These are phyloP conservation scores for Campaea margaritaria DNA, from an alignment of 2,888 invertebrate species.

Conservation along the genomic window DNA sequence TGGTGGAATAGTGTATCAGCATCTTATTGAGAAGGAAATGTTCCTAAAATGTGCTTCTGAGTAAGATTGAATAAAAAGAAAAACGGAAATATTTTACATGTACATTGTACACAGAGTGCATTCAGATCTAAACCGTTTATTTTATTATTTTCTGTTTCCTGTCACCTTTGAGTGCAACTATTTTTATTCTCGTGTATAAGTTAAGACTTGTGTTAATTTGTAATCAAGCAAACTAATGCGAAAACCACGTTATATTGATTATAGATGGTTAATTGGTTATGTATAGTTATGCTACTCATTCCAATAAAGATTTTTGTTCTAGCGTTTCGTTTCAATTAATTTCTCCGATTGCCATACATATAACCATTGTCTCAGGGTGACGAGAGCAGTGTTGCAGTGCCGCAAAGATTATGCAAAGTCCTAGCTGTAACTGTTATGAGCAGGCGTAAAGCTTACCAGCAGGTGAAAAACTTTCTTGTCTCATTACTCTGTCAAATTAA, in stretches of 20 bases:
- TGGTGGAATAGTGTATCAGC: slow-evolving; percentile 60
- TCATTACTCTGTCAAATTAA: no score
- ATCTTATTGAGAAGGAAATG: slow-evolving; percentile 58
- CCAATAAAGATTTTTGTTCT: slow-evolving; percentile 23
- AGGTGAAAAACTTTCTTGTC: no score
- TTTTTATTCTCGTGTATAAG: not conserved
- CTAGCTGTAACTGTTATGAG: no score
- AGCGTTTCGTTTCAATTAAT: not conserved
- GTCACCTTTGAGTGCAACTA: not conserved
- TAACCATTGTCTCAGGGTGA: no score
- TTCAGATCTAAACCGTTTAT: not conserved
- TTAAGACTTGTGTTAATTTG: slow-evolving; percentile 10
- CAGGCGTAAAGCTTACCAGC: no score
- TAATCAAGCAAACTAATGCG: not conserved
- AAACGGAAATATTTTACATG: no score
- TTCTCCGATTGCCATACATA: not conserved
- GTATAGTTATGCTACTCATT: slow-evolving; percentile 20
- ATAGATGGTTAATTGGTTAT: not conserved
- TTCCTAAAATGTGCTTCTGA: slow-evolving; percentile 37
- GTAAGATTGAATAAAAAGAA: not conserved
- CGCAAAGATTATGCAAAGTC: no score
- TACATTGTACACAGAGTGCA: no score
- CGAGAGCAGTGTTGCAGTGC: no score
- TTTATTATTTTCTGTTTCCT: not conserved
- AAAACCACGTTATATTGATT: not conserved